A percentile compares a stretch with the other conserved stretches of the same genome.
Evolutionary conservation across 2,797 vertebrate species (phyloP).

Genomic region (Neostethus bicornis): DNA sequence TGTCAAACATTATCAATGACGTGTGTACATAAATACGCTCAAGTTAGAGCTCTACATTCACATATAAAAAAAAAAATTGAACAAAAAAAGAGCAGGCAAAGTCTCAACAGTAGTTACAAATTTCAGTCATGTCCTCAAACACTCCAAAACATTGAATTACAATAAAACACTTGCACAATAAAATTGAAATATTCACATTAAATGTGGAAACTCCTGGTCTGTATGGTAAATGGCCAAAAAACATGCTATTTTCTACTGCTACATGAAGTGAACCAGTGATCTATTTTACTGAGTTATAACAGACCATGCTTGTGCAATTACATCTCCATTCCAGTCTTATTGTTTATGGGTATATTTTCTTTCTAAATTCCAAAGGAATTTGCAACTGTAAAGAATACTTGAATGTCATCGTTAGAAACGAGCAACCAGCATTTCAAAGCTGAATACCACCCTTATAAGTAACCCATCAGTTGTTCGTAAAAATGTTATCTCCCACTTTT

Average conservation of each 20-base stretch:
- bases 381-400: background rate
- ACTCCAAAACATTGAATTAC: too few species aligned
- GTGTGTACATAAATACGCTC: slow-evolving; percentile 23
- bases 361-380: background rate
- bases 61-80: slow-evolving; percentile 5
- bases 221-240: background rate
- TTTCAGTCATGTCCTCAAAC: too few species aligned
- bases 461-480: too few species aligned
- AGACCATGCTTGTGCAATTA: background rate
- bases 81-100: background rate
- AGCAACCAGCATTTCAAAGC: background rate
- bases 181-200: slow-evolving; percentile 5
- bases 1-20: slow-evolving; percentile 17
- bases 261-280: background rate
- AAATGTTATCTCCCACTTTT: too few species aligned
- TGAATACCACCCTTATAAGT: background rate
- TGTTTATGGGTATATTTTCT: background rate
- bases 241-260: background rate
- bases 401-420: background rate
- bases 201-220: background rate
- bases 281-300: background rate
- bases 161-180: background rate
- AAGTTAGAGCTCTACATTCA: slow-evolving; percentile 39
- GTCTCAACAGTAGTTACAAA: background rate
- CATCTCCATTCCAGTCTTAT: background rate